phyloP scores from a whole-genome alignment of 1,140 invertebrate genomes.

The Lepidurus arcticus region DNA sequence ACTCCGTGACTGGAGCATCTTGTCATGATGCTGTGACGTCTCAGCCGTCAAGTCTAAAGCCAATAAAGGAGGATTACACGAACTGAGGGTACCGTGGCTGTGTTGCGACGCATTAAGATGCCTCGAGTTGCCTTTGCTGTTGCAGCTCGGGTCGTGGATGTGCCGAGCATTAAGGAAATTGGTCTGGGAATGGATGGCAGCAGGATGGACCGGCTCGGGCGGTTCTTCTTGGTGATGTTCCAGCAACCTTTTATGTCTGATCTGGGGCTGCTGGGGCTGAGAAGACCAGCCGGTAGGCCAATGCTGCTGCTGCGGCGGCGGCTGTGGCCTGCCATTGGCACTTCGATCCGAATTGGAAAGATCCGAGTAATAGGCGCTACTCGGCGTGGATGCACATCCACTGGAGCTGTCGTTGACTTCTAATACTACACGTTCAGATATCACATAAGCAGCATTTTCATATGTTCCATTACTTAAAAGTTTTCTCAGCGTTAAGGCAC shows the following conservation, averaged over 20 bases:
- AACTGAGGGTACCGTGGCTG: constrained; percentile 29
- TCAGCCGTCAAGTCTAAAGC: constrained; percentile 25
- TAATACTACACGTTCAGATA: constrained; percentile 37
- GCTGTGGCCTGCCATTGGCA: constrained; percentile 28
- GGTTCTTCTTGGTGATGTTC: not conserved
- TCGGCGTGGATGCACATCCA: constrained; percentile 35
- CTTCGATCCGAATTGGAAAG: constrained; percentile 36
- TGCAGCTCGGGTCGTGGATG: constrained; percentile 28
- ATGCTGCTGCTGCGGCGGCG: not conserved
- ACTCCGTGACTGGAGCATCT: constrained; percentile 17
- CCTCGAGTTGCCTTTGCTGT: constrained; percentile 22
- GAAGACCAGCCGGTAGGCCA: not conserved
- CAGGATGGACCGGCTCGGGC: not conserved
- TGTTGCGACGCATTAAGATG: constrained; percentile 31
- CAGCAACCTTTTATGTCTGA: not conserved
- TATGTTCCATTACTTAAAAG: constrained; percentile 39
- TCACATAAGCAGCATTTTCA: constrained; percentile 40
- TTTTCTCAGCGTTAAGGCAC: constrained; percentile 33
- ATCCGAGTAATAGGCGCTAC: constrained; percentile 41
- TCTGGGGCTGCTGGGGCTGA: constrained; percentile 12
- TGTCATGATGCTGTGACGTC: constrained; percentile 17
- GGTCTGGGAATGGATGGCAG: constrained; percentile 33
- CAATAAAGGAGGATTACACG: constrained; percentile 32
- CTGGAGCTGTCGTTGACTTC: constrained; percentile 30
- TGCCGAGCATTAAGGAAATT: constrained; percentile 33